Conservation (phyloP, 2,888 invertebrate genomes). For the Elysia crispata region DNA sequence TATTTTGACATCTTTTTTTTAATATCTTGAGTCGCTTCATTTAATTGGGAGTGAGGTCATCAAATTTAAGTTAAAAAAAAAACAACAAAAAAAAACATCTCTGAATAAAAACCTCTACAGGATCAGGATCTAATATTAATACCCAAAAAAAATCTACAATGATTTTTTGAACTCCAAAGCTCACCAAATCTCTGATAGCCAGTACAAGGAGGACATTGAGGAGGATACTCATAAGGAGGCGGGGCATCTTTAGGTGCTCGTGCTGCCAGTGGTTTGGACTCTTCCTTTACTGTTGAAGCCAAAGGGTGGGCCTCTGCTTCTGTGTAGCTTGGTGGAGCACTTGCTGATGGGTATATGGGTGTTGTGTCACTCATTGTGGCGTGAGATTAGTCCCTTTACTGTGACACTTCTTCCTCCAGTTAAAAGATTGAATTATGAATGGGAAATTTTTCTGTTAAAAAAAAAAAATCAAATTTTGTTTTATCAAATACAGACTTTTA, state of each 20-base stretch:
- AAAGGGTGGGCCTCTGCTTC: background rate
- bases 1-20: background rate
- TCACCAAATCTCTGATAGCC: conserved; percentile 44
- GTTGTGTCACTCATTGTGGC: conserved; percentile 36
- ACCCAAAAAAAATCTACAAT: no score
- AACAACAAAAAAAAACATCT: background rate
- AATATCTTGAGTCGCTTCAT: background rate
- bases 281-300: background rate
- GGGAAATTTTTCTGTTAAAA: background rate
- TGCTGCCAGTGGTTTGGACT: background rate
- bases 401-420: no score
- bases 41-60: background rate
- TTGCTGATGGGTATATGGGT: conserved; percentile 13
- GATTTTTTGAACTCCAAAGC: no score
- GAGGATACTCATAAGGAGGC: conserved; percentile 23
- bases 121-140: no score
- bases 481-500: background rate
- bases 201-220: background rate
- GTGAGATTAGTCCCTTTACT: no score
- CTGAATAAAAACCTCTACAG: no score
- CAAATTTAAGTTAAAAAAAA: background rate
- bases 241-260: conserved; percentile 15
- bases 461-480: no score
- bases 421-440: no score
- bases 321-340: conserved; percentile 32